These are phyloP conservation scores for Chinchilla lanigera DNA, from an alignment of 2,113 vertebrate species.

Conservation along the genomic window DNA sequence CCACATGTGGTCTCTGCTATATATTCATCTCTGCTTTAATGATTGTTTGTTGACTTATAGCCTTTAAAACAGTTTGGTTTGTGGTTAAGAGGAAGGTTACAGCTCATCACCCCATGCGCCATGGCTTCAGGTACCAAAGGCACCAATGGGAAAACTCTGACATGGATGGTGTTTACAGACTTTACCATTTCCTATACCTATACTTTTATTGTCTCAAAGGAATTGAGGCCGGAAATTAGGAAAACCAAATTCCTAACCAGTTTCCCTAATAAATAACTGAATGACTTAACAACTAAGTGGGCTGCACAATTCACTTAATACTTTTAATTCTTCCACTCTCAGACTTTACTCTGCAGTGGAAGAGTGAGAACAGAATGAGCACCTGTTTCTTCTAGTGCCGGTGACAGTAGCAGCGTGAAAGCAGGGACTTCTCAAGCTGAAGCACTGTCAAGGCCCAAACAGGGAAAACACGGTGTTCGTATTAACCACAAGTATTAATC, in stretches of 20 bases:
- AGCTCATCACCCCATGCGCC: background rate
- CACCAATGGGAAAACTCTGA: background rate
- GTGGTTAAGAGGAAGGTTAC: background rate
- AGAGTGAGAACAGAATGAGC: background rate
- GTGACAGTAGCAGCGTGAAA: background rate
- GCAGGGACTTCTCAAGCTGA: background rate
- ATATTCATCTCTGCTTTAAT: background rate
- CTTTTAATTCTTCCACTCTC: background rate
- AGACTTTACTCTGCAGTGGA: background rate
- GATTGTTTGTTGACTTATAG: background rate
- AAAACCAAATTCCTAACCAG: background rate
- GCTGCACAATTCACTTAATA: background rate
- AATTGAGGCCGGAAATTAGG: background rate
- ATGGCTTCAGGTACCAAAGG: background rate
- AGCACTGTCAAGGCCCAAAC: background rate
- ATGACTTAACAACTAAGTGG: background rate
- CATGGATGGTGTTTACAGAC: background rate
- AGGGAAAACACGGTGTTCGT: rapidly evolving
- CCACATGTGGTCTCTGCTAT: background rate
- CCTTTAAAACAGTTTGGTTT: background rate
- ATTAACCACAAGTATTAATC: background rate
- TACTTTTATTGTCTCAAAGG: background rate
- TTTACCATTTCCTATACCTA: background rate
- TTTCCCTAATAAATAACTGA: background rate
- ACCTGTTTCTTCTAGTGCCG: background rate